A percentile compares a stretch with the other conserved stretches of the same genome.
These are phyloP conservation scores for Trididemnum clinides DNA, from an alignment of 23 tunicate species.

Conservation along the genomic window DNA sequence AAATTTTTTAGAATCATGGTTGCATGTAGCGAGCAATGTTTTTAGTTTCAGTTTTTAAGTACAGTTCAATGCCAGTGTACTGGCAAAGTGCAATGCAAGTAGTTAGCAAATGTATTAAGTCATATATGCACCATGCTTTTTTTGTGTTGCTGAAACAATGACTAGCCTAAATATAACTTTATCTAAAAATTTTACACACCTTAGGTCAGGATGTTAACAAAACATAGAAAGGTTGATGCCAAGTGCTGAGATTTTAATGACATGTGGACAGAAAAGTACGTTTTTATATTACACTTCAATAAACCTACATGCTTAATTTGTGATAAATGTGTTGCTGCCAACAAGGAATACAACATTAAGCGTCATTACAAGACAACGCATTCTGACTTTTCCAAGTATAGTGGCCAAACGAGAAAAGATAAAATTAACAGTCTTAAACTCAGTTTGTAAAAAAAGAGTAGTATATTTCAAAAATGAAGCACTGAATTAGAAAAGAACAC, in stretches of 20 bases:
- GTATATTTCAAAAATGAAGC: slow-evolving; percentile 31
- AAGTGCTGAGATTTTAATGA: slow-evolving; percentile 31
- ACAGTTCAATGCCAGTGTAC: no score
- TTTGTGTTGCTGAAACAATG: no score
- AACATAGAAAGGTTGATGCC: slow-evolving; percentile 40
- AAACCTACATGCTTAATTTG: slow-evolving; percentile 26
- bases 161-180: no score
- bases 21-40: no score
- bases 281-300: slow-evolving; percentile 7
- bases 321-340: slow-evolving; percentile 18
- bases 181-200: no score
- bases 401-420: slow-evolving; percentile 57
- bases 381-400: slow-evolving; percentile 11
- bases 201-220: slow-evolving; percentile 27
- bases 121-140: no score
- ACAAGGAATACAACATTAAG: slow-evolving; percentile 31
- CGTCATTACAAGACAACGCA: slow-evolving; percentile 53
- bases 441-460: slow-evolving; percentile 32
- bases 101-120: no score
- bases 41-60: no score
- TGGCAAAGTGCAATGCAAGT: no score
- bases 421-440: slow-evolving; percentile 51
- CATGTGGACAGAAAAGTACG: slow-evolving; percentile 38
- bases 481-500: slow-evolving; percentile 52
- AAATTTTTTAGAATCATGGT: no score